Evolutionary conservation across 2,797 vertebrate genomes (phyloP), one percentile per base, ranked within the genome.

Genomic region (Neosilurus mollespiculum): DNA sequence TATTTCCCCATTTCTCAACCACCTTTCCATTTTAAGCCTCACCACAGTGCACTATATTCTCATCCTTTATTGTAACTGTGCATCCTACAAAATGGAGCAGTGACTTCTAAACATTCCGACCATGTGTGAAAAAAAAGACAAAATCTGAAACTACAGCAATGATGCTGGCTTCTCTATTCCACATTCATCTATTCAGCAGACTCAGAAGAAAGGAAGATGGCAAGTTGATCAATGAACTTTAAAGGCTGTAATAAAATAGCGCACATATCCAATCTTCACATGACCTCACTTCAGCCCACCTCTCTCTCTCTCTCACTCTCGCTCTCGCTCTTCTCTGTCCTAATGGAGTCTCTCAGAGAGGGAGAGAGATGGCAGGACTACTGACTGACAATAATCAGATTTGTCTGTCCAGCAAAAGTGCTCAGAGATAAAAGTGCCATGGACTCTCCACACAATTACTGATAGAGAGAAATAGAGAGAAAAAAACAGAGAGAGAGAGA

Each of bases 321-420:
- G 2, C 16, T 4, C 72, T 80, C 80, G 26, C 84, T 85, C 76
- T 58, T 77, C 79, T 85, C 77, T 64, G 72, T 82, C 83, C 58
- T 88, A 89, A 89, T 88, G 85, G 87, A 88, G 81, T 84, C 87
- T 89, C 67, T 71, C 83, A 61, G 81, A 82, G 80, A 61, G 84
- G 78, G 78, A 85, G 65, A 87, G 67, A 72, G 64, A 84, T 76
- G 79, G 79, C 72, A 78, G 34, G 82, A 73, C 82, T 81, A 72
- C 82, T 78, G 58, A 12, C 86, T 85, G 85, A 87, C 87, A 85
- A 85, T 89, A 89, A 89, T 89, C 88, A 84, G 84, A 88, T 88
- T 87, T 87, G 87, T 85, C 81, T 71, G 71, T 84, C 78, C 84
- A 84, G 78, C 81, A 84, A 85, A 87, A 89, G 81, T 85, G 84